Conservation (phyloP, 2,888 invertebrate species). For the Microplitis deprimator region DNA sequence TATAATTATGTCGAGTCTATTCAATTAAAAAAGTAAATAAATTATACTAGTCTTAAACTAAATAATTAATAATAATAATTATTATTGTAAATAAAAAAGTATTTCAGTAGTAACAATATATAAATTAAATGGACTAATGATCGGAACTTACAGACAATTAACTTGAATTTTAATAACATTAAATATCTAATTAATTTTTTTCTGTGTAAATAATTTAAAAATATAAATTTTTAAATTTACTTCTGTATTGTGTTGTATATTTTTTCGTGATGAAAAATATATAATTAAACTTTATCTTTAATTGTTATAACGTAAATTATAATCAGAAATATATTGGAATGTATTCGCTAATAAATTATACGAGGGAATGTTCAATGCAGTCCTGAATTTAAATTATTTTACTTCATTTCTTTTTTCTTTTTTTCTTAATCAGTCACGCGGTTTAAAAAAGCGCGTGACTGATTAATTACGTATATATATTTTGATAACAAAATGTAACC, state of each 20-base stretch:
- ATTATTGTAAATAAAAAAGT: not conserved
- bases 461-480: slow-evolving; percentile 47
- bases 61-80: not conserved
- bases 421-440: slow-evolving; percentile 2
- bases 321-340: slow-evolving; percentile 66
- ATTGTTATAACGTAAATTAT: slow-evolving; percentile 43
- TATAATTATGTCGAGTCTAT: not conserved
- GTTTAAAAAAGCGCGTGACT: not conserved
- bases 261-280: no score
- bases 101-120: slow-evolving; percentile 25
- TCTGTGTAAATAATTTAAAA: not conserved
- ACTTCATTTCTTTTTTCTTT: not conserved
- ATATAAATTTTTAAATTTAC: not conserved
- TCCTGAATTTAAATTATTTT: slow-evolving; percentile 56
- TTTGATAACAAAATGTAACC: slow-evolving; percentile 64
- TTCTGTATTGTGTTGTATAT: no score
- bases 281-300: not conserved
- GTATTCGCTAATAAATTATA: slow-evolving; percentile 61
- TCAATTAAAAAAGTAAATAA: not conserved
- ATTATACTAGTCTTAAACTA: not conserved
- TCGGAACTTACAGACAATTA: not conserved
- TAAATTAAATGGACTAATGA: not conserved
- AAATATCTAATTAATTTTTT: no score
- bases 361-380: slow-evolving; percentile 66
- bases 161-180: not conserved